Evolutionary conservation across 2,113 vertebrate species (phyloP).

Genomic region (Oryzias woworae): DNA sequence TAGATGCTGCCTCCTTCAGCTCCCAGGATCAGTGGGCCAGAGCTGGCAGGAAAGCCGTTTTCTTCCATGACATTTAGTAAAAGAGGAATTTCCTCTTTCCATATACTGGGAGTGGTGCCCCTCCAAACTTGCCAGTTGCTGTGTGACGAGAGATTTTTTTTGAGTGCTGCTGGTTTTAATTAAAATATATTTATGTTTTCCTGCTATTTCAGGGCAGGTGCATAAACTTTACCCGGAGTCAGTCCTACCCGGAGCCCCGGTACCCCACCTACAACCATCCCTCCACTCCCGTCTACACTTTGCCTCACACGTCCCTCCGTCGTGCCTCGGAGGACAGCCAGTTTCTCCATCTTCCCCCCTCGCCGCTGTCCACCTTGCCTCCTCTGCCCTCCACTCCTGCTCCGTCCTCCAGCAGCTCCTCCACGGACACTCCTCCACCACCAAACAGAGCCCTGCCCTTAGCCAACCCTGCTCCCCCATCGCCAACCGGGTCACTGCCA

Average conservation of each 20-base stretch:
- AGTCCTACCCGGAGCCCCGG: conserved; percentile 77
- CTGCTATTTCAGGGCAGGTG: conserved; percentile 85
- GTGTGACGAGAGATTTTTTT: conserved; percentile 12
- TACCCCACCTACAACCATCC: conserved; percentile 88
- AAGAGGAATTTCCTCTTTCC: conserved; percentile 60
- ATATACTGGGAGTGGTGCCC: conserved; percentile 19
- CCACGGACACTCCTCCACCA: conserved; percentile 70
- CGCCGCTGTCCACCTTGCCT: conserved; percentile 73
- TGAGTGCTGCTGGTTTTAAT: neutral
- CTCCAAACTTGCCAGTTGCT: conserved; percentile 10
- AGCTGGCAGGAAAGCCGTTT: conserved; percentile 49
- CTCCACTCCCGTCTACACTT: conserved; percentile 75
- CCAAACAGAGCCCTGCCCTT: conserved; percentile 70
- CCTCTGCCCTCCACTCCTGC: conserved; percentile 76
- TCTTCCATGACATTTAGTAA: conserved; percentile 45
- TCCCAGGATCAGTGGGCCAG: conserved; percentile 30
- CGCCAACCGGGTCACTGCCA: conserved; percentile 63
- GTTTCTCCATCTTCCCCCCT: conserved; percentile 61
- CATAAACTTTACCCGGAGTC: conserved; percentile 89
- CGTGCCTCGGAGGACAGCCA: conserved; percentile 51
- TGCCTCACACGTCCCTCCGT: conserved; percentile 63
- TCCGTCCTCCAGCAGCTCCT: conserved; percentile 70
- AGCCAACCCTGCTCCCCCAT: conserved; percentile 39
- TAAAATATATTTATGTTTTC: neutral
- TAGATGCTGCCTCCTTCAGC: conserved; percentile 26